Base-by-base conservation (phyloP, 2,888 invertebrate species). In the Cheilosia soror region DNA sequence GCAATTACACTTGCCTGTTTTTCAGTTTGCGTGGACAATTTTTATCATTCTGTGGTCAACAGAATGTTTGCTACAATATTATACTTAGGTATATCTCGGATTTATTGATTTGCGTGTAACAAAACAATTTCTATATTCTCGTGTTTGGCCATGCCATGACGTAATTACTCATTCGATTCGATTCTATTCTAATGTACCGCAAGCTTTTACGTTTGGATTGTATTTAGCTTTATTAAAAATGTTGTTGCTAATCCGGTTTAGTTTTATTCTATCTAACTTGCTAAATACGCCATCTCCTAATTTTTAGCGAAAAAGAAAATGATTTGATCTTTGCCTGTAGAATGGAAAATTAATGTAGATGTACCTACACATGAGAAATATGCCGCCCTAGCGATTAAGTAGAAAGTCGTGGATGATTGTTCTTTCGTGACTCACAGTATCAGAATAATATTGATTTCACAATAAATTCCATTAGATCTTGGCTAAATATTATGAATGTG, bases 111-210 rank as follows among this genome's bases (percentile, higher is more conserved):
- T 57, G 31, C 53, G n/a, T 29, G 31, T 47, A 44, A 4, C 11
- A 42, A 44, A 62, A 44, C 5, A 9, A 49, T 47, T 55, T 13
- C 29, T 11, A 13, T 42, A 5, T 9, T 20, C n/a, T 53, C 20
- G 15, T 66, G 58, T 68, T 60, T 11, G 60, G 31, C 44, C 31
- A 53, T 60, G 25, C 13, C 40, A 69, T 81, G 81, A 81, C 81
- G 81, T 81, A 81, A 81, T 81, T 49, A 51, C 68, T 75, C 62
- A 42, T 80, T 68, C 73, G 73, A 69, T 75, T 72, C 33, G 72
- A 40, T 58, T 37, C n/a, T 37, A 15, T 20, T 20, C 20, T 20
- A 20, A 20, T 58, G 20, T 49, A 20, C 42, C 20, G 20, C 47
- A n/a, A 58, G 71, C 42, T 27, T 40, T 62, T 44, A 53, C 33